phyloP scores from a whole-genome alignment of 2,888 invertebrate species.

The Sthenelais limicola region DNA sequence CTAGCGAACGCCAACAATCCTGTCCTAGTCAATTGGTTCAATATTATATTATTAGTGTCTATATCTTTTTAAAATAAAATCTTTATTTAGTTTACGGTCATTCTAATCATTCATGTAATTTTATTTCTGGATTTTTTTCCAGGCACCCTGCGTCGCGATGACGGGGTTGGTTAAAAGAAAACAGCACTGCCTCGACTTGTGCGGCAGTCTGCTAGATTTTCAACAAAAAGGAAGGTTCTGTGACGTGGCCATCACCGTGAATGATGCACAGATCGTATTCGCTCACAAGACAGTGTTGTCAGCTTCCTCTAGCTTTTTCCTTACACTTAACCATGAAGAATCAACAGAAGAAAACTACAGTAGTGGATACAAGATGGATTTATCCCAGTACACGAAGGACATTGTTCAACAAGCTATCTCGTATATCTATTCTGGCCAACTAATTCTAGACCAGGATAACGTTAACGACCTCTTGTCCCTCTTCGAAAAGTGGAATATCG shows the following conservation, averaged over 20 bases:
- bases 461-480: neutral
- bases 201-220: slow-evolving; percentile 3
- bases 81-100: no score
- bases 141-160: no score
- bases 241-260: neutral
- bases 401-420: neutral
- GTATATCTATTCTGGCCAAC: neutral
- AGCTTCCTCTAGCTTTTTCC: neutral
- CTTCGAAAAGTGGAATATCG: slow-evolving; percentile 19
- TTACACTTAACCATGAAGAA: no score
- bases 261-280: neutral
- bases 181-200: slow-evolving; percentile 14
- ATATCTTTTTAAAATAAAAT: no score
- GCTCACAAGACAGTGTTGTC: slow-evolving; percentile 11
- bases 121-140: no score
- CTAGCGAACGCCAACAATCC: no score
- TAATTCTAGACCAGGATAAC: neutral
- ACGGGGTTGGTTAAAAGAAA: no score
- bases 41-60: no score
- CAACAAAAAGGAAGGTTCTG: slow-evolving; percentile 16
- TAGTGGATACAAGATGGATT: neutral
- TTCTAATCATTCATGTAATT: no score
- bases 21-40: no score
- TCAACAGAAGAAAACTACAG: neutral
- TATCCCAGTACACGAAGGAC: neutral